These are phyloP conservation scores for Heliornis fulica DNA, from an alignment of 2,113 vertebrate species.

Conservation along the genomic window DNA sequence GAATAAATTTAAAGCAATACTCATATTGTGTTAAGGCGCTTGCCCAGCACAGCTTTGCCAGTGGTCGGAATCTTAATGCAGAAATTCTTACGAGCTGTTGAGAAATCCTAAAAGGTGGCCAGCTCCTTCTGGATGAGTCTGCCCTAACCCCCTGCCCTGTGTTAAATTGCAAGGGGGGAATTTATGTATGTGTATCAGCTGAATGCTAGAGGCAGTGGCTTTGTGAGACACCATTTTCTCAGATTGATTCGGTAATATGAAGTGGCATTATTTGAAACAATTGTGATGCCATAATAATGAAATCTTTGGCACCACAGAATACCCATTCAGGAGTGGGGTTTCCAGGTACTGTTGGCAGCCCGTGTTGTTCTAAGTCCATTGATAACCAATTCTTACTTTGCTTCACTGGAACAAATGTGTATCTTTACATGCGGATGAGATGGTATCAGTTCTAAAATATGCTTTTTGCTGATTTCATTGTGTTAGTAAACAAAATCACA, in stretches of 20 bases:
- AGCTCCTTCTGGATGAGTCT: background rate
- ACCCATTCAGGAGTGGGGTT: background rate
- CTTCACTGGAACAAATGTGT: background rate
- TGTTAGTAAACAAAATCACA: background rate
- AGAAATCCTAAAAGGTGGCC: background rate
- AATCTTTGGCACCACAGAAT: background rate
- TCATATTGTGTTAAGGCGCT: rapidly evolving
- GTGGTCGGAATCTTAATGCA: background rate
- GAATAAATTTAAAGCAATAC: background rate
- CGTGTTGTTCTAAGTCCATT: background rate
- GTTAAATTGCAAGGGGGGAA: background rate
- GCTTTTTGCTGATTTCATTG: background rate
- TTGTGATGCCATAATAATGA: background rate
- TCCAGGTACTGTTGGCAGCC: background rate
- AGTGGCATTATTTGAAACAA: background rate
- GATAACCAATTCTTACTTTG: background rate
- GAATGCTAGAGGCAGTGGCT: background rate
- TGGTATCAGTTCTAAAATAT: background rate
- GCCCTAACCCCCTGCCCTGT: background rate
- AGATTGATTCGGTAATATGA: background rate
- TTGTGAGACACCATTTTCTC: background rate
- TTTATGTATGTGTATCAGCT: background rate
- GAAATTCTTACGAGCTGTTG: background rate
- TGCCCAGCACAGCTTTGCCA: rapidly evolving
- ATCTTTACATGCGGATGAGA: background rate